Conservation (phyloP, 2,888 invertebrate species). For the Steinernema scapterisci region DNA sequence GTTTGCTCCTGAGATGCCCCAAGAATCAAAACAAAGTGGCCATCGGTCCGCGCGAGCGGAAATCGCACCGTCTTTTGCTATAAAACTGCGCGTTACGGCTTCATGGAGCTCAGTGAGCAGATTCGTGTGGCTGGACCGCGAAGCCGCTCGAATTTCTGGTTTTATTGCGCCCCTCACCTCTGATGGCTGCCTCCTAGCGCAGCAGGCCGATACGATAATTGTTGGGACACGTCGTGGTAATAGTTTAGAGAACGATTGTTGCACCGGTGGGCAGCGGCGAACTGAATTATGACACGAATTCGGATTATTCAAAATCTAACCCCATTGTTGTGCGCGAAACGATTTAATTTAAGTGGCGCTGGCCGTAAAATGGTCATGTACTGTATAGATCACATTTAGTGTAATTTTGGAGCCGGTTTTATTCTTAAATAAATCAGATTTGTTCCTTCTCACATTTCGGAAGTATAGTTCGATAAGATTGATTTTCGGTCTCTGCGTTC, state of each 20-base stretch:
- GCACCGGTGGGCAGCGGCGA: not conserved
- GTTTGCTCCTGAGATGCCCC: constrained; percentile 2
- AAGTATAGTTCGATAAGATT: no score
- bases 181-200: not conserved
- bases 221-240: not conserved
- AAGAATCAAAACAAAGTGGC: constrained; percentile 11
- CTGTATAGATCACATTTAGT: not conserved
- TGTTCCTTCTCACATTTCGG: no score
- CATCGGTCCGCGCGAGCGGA: not conserved
- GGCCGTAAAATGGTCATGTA: no score
- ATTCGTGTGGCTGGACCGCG: not conserved
- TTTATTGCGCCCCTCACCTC: not conserved
- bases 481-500: no score
- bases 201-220: not conserved
- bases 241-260: not conserved
- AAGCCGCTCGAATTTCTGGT: constrained; percentile 5
- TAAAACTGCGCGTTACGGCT: not conserved
- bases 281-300: not conserved
- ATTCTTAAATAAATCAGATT: not conserved
- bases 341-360: no score
- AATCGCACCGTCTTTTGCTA: constrained; percentile 8
- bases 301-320: not conserved
- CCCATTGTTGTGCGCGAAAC: not conserved
- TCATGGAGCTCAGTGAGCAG: not conserved
- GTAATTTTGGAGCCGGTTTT: not conserved